Conservation (phyloP, 2,797 vertebrate genomes). For the Sebastes steindachneri region DNA sequence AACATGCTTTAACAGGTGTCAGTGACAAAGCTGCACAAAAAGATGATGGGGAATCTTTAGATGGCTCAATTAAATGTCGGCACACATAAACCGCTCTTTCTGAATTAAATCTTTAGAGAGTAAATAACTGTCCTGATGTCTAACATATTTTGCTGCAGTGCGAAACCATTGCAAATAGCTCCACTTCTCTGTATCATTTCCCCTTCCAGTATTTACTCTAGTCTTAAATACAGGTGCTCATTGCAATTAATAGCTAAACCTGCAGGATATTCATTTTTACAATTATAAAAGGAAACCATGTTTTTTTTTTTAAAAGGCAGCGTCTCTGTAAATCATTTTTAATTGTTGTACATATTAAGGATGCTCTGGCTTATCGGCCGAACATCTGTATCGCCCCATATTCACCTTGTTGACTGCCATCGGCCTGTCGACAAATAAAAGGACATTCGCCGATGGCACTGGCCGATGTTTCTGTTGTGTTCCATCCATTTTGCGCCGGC, state of each 20-base stretch:
- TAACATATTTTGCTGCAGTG: neutral
- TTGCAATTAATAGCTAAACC: neutral
- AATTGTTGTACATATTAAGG: neutral
- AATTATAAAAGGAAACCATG: neutral
- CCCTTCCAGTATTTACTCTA: neutral
- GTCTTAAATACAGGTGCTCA: neutral
- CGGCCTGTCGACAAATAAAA: too few relatives aligned
- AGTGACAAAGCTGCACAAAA: neutral
- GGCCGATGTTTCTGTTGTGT: too few relatives aligned
- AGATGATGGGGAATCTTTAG: neutral
- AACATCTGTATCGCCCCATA: too few relatives aligned
- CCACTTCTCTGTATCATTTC: neutral
- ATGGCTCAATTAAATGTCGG: neutral
- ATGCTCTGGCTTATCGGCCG: rapidly evolving
- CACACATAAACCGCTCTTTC: neutral
- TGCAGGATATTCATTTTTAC: neutral
- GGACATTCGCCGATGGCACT: too few relatives aligned
- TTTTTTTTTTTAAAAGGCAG: neutral
- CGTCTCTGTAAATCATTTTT: neutral
- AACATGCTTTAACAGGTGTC: neutral
- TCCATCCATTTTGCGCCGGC: too few relatives aligned
- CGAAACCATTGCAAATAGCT: slow-evolving; percentile 10
- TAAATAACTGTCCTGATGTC: neutral
- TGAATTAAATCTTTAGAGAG: neutral
- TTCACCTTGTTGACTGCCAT: too few relatives aligned